A percentile compares a stretch with the other conserved stretches of the same genome.
Evolutionary conservation across 2,797 vertebrate species (phyloP).

Genomic region (Ptychadena robeensis): DNA sequence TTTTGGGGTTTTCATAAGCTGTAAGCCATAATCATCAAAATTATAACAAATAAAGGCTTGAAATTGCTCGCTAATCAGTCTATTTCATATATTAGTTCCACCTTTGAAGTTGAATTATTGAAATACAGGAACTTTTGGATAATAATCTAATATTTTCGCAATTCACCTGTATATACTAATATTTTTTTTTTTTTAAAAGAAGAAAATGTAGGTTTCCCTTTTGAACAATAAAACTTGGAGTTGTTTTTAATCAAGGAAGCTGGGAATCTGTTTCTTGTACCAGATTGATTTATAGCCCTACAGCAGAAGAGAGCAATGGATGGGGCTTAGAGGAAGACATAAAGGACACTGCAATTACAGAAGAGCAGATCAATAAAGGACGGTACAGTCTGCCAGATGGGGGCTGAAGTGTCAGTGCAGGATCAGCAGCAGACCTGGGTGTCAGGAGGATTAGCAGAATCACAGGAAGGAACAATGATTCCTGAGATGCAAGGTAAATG

Average conservation of each 20-base stretch:
- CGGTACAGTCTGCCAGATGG: slow-evolving; percentile 9
- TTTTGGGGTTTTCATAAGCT: too few species aligned
- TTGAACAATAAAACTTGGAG: neutral
- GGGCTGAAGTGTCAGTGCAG: slow-evolving; percentile 32
- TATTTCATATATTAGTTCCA: too few species aligned
- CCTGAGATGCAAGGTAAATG: slow-evolving; percentile 31
- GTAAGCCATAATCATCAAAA: too few species aligned
- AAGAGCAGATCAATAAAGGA: slow-evolving; percentile 35
- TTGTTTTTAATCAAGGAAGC: neutral
- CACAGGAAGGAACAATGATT: neutral
- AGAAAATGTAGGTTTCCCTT: neutral
- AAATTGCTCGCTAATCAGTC: too few species aligned
- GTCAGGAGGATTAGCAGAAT: slow-evolving; percentile 17
- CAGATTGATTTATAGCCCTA: slow-evolving; percentile 17
- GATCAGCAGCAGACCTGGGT: slow-evolving; percentile 31
- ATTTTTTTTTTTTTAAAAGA: too few species aligned
- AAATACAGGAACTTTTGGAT: too few species aligned
- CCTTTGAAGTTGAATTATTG: too few species aligned
- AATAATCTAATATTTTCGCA: too few species aligned
- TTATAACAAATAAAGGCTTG: too few species aligned
- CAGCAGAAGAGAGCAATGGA: slow-evolving; percentile 1
- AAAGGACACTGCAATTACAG: slow-evolving; percentile 42
- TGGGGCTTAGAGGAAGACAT: slow-evolving; percentile 1
- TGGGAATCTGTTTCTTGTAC: neutral
- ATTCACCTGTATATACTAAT: too few species aligned